Evolutionary conservation across 1,140 invertebrate genomes (phyloP).

Genomic region (Leptopilina clavipes): DNA sequence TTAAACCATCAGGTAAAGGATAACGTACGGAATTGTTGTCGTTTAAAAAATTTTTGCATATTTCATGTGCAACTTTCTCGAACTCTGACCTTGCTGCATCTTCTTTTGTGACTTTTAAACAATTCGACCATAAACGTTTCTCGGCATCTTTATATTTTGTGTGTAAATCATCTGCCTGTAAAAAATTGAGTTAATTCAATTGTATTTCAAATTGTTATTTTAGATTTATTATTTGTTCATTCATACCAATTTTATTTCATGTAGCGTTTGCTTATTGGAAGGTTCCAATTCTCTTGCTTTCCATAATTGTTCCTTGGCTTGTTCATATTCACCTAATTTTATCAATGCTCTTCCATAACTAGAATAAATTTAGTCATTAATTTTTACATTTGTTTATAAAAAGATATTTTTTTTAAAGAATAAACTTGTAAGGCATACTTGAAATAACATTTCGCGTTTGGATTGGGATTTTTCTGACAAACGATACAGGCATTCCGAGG

Average conservation of each 20-base stretch:
- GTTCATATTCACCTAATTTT: constrained; percentile 60
- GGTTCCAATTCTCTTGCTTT: constrained; percentile 52
- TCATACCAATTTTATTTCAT: constrained; percentile 55
- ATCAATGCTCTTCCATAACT: constrained; percentile 65
- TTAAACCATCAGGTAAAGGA: constrained; percentile 61
- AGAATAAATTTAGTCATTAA: constrained; percentile 32
- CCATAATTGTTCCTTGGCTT: constrained; percentile 59
- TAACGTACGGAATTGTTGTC: constrained; percentile 51
- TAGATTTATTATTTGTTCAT: constrained; percentile 35
- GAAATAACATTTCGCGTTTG: constrained; percentile 77
- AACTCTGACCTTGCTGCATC: constrained; percentile 47
- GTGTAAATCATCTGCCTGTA: constrained; percentile 58
- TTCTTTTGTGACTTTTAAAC: constrained; percentile 52
- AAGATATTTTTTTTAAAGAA: constrained; percentile 72
- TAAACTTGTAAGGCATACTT: constrained; percentile 79
- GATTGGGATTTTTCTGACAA: constrained; percentile 75
- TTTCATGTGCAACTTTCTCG: constrained; percentile 49
- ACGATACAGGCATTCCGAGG: constrained; percentile 77
- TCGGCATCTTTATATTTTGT: constrained; percentile 52
- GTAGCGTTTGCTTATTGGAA: constrained; percentile 40
- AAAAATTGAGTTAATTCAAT: constrained; percentile 15
- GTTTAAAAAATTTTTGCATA: constrained; percentile 55
- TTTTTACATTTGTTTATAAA: constrained; percentile 74
- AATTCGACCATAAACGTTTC: constrained; percentile 61
- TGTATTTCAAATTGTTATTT: not conserved